Base-by-base conservation (phyloP, 2,888 invertebrate species). In the Latrodectus hesperus region DNA sequence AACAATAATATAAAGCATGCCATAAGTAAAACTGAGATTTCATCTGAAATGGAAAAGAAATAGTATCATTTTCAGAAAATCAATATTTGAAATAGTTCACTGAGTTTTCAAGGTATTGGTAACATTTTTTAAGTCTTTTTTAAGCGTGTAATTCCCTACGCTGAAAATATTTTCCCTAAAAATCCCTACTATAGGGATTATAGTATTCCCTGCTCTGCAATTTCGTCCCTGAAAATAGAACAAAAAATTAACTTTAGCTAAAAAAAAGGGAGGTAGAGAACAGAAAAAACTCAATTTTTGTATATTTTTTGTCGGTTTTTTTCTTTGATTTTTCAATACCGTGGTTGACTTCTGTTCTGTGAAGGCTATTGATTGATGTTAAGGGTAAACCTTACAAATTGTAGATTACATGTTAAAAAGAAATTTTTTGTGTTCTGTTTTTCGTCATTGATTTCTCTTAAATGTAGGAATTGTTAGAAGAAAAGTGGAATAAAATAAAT, bases 341-440 rank as follows among this genome's bases (percentile, higher is more conserved):
- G 82, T 16, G 82, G 82, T 83, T 76, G 82, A 75, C 82, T 83
- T 67, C 52, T 17, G 51, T 83, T 76, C 70, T 49, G 17, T n/a
- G 80, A 49, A 65, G 60, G n/a, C 65, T 60, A 83, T 83, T 75
- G 82, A 83, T 83, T 70, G 68, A 72, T 52, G 60, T 70, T 70
- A 70, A 52, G 52, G 49, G 38, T 68, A 38, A 53, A 70, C 11
- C 82, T 68, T 55, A 70, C 75, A 83, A 70, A 68, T 72, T 80
- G 72, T 53, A 9, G 26, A 49, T 52, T 73, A 73, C 73, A 52
- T 53, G 17, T 22, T 17, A 22, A 68, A 68, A 68, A 67, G 17
- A 68, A 22, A 9, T 9, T 1, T 17, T 1, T 68, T 68, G 17
- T n/a, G n/a, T 8, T 60, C n/a, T 60, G 11, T 60, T 60, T 11